Evolutionary conservation across 2,797 vertebrate species (phyloP).

Genomic region (Pseudocheirus occidentalis): DNA sequence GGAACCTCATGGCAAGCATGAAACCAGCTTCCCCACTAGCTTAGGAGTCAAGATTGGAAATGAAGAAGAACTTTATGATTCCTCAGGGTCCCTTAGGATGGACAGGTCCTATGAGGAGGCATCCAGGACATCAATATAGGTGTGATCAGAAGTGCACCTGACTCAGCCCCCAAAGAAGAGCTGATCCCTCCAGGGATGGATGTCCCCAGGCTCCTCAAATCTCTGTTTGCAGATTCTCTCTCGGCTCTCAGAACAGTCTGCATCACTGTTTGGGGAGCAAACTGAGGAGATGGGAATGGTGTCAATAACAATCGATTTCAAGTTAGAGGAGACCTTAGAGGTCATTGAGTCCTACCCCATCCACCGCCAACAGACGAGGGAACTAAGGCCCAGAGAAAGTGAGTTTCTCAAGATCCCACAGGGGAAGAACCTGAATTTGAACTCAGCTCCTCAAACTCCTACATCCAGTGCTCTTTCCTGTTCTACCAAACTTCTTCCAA

Average conservation of each 20-base stretch:
- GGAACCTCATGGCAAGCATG: background rate
- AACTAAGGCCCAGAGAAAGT: background rate
- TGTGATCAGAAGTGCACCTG: background rate
- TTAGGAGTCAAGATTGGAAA: background rate
- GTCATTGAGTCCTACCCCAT: background rate
- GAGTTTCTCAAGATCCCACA: background rate
- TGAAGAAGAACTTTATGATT: background rate
- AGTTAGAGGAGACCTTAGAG: background rate
- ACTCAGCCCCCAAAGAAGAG: background rate
- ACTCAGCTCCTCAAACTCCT: background rate
- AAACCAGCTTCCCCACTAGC: background rate
- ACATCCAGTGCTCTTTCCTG: background rate
- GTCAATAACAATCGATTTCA: background rate
- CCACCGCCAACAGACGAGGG: background rate
- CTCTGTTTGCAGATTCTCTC: background rate
- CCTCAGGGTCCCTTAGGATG: background rate
- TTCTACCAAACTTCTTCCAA: background rate
- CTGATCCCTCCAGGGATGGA: background rate
- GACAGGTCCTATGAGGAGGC: background rate
- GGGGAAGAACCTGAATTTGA: background rate
- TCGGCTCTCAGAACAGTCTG: background rate
- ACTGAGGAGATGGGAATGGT: background rate
- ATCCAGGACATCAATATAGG: background rate
- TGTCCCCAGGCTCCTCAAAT: background rate
- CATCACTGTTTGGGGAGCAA: background rate